These are phyloP conservation scores for Epizoanthus ramosus DNA, from an alignment of 92 coral and sea anemone species.

Conservation along the genomic window DNA sequence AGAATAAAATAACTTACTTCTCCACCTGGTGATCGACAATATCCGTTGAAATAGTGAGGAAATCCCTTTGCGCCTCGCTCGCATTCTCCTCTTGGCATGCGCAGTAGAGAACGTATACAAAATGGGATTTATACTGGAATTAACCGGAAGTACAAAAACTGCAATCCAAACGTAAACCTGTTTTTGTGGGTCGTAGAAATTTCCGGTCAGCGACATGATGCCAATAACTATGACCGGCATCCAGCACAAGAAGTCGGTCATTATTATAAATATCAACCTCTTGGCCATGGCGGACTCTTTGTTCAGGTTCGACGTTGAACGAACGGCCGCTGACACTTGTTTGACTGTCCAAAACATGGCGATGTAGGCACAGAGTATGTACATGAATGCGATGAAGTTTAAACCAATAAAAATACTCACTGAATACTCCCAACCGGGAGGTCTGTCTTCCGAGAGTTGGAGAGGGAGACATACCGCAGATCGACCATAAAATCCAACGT, in stretches of 20 bases:
- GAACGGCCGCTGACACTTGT: constrained; percentile 48
- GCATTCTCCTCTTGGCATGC: no score
- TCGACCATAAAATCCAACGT: constrained; percentile 68
- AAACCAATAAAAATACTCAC: constrained; percentile 56
- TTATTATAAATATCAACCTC: constrained; percentile 59
- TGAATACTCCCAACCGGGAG: constrained; percentile 77
- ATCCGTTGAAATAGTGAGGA: no score
- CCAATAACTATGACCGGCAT: constrained; percentile 73
- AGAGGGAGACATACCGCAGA: constrained; percentile 73
- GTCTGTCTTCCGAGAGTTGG: constrained; percentile 60
- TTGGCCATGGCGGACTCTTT: constrained; percentile 75
- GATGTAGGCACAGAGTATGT: constrained; percentile 64
- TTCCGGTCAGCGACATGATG: constrained; percentile 57
- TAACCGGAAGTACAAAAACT: constrained; percentile 71
- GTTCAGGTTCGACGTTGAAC: constrained; percentile 56
- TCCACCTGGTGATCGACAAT: no score
- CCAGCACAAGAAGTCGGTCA: constrained; percentile 77
- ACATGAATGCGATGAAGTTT: constrained; percentile 61
- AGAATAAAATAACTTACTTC: no score
- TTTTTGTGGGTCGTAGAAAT: constrained; percentile 59
- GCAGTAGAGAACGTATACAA: constrained; percentile 66
- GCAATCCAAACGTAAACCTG: constrained; percentile 70
- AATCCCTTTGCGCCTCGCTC: no score
- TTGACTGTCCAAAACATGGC: constrained; percentile 63
- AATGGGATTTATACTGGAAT: constrained; percentile 66